Evolutionary conservation across 2,888 invertebrate genomes (phyloP), one percentile per base, ranked within the genome.

Genomic region (Plusia festucae): DNA sequence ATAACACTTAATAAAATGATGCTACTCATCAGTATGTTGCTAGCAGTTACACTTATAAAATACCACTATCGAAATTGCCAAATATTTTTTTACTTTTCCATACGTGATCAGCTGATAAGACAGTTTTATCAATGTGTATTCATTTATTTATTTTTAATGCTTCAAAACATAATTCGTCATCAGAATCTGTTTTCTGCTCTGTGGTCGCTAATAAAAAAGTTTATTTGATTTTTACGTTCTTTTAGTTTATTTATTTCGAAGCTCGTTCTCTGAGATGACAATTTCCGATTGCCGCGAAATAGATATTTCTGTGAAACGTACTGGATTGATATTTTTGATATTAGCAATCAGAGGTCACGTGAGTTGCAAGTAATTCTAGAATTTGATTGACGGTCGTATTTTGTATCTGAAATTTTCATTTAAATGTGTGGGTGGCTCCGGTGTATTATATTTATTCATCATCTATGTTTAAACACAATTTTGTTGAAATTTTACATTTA

Each of bases 151-250:
- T 24, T 24, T 30, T 30, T 30, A 9, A 30, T 30, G 1, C 30
- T 30, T 30, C 9, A 9, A 30, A 30, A 7, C 1, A 30, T 30
- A 8, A 30, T 30, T 30, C 30, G 30, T 30, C 30, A 30, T 30
- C 9, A 9, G 8, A 9, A 13, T 34, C 15, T 15, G 15, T 40
- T 40, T n/a, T 40, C 0, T 40, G 6, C n/a, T 40, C 67, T 76
- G 71, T 77, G 40, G 74, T 76, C 62, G 64, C 68, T 77, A 68
- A 68, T 71, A 72, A 74, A 72, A 68, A 65, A 52, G 60, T 62
- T 56, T 70, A 55, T 62, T 64, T 61, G 54, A 61, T 60, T 63
- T 30, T 59, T 27, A 46, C 40, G 27, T 57, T 51, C 44, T 56
- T 53, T 15, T 58, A n/a, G 16, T 59, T 70, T 54, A 51, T 74